Conservation (phyloP, 2,113 vertebrate species). For the Grammatotria lemairii region DNA sequence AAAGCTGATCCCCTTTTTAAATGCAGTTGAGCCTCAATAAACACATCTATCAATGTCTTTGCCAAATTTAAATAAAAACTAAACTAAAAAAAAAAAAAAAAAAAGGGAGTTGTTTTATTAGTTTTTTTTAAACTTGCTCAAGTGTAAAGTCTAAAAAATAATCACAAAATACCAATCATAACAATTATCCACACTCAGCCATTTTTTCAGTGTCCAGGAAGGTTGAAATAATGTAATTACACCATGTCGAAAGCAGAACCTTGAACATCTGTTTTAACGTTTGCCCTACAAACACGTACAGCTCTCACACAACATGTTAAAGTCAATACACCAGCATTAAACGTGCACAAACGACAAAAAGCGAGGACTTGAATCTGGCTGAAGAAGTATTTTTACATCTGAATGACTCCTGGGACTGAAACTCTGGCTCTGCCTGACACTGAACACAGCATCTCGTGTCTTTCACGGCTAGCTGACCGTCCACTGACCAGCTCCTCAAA, state of each 20-base stretch:
- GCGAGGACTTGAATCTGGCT: not conserved
- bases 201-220: not conserved
- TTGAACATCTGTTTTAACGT: not conserved
- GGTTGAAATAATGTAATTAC: not conserved
- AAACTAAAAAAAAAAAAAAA: no score
- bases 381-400: not conserved
- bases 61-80: no score
- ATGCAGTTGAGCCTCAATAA: no score
- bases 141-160: not conserved
- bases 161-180: not conserved
- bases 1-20: no score
- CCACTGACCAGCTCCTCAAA: not conserved
- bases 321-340: not conserved
- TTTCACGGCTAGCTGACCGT: not conserved
- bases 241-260: not conserved
- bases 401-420: not conserved
- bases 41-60: no score
- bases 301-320: not conserved
- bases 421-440: not conserved
- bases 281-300: not conserved
- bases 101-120: fast-evolving
- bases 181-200: not conserved
- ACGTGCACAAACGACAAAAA: not conserved
- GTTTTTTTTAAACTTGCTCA: not conserved
- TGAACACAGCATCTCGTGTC: not conserved